Base-by-base conservation (phyloP, 2,113 vertebrate species). In the Vidua macroura region DNA sequence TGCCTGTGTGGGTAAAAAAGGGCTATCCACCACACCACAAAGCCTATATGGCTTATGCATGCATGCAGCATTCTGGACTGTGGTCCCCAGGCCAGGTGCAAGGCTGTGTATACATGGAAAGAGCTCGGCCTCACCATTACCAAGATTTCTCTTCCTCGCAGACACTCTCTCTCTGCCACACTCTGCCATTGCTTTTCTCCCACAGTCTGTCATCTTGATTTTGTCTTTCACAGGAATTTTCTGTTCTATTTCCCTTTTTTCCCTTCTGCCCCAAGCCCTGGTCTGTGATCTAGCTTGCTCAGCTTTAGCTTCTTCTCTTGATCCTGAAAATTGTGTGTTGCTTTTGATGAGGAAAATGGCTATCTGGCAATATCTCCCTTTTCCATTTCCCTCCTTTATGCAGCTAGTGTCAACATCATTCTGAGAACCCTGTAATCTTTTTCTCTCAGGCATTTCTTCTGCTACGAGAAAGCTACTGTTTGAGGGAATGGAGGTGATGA, bases 401-500 rank as follows among this genome's bases (percentile, higher is more conserved):
- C 43, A 83, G 55, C 86, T 86, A 60, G 10, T 88, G 20, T 70
- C 68, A 92, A 90, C 63, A 73, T 33, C 69, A 52, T 27, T 43
- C 10, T 37, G 64, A 70, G 37, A 56, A 75, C 14, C 24, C 52
- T 74, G 86, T 51, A 72, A 63, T 94, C 46, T 72, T 74, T 93
- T 92, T 86, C 88, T 86, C 76, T 63, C 35, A 86, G 44, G 64
- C 72, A 75, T 95, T 93, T 81, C 73, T 86, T 96, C 88, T 96
- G 83, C 95, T 83, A 56, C 60, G 52, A 49, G 79, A 90, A 93
- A 94, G 64, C 52, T 83, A 56, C 73, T 86, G 76, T 60, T 21
- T 83, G 64, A 68, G 35, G 48, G 76, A 95, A 90, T 93, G 48
- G 92, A 94, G 92, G 92, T 96, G 94, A 88, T 90, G 96, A 96